A percentile compares a stretch with the other conserved stretches of the same genome.
Evolutionary conservation across 2,113 vertebrate genomes (phyloP).

Genomic region (Murina feae): DNA sequence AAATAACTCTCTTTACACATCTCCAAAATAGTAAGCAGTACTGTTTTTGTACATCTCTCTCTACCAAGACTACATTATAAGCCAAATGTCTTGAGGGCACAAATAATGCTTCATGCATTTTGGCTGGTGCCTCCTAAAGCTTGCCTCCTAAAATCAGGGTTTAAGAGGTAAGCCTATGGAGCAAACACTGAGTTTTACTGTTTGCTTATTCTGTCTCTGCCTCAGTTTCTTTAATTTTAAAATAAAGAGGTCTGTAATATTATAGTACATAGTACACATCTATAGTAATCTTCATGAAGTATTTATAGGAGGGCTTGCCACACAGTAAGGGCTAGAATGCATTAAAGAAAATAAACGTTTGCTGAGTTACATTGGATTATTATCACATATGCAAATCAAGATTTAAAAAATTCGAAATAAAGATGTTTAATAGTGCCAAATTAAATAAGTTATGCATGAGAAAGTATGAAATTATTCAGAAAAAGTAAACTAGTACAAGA

Average conservation of each 20-base stretch:
- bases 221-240: conserved; percentile 15
- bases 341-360: neutral
- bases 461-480: conserved; percentile 30
- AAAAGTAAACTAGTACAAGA: neutral
- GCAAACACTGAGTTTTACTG: neutral
- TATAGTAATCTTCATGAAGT: neutral
- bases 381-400: neutral
- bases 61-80: neutral
- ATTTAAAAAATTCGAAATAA: neutral
- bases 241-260: neutral
- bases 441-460: neutral
- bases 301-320: neutral
- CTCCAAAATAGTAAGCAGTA: neutral
- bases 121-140: neutral
- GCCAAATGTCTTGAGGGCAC: neutral
- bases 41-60: neutral
- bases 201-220: neutral
- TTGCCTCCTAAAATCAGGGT: neutral
- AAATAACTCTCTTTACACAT: neutral
- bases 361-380: neutral
- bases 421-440: neutral
- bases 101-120: neutral
- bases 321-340: neutral
- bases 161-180: neutral
- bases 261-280: neutral